Base-by-base conservation (phyloP, 2,797 vertebrate genomes). In the Fistularia tabacaria region DNA sequence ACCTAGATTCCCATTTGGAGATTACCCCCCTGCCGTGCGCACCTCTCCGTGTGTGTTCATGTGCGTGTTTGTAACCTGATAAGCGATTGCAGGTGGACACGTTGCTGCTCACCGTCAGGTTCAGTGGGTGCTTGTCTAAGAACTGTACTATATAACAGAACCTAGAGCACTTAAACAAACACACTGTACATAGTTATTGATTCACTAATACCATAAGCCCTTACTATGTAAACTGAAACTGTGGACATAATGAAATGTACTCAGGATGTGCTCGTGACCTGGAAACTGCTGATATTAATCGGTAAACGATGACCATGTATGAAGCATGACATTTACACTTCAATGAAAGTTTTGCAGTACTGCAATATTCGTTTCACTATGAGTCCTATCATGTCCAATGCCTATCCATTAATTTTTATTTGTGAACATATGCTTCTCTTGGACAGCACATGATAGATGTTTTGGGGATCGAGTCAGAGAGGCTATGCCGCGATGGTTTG, bases 1-100 rank as follows among this genome's bases (percentile, higher is more conserved):
- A 85, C 86, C 83, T 77, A 89, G 47, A 84, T 88, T 71, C 62
- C 57, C 46, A 14, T 14, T 10, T 53, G 40, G 51, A 73, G 68
- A 69, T 76, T 38, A 57, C 9, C 39, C 0, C 54, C 10, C 8
- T 40, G 39, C 3, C 39, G 39, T 40, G 39, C 10, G 12, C 10
- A 12, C 12, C 10, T 46, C 45, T 60, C 45, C 14, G 50, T 55
- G 41, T 47, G 55, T 44, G 48, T 43, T 13, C 54, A n/a, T n/a
- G 45, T 61, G 46, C 15, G 66, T 9, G 11, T 57, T 62, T 66
- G 73, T 73, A 59, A 76, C 47, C 50, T 13, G 71, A 79, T 77
- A 51, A 77, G 69, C 25, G 60, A 54, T 46, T 51, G 49, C 66
- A 59, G 74, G 73, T 73, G 66, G 70, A 47, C 62, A 69, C 9